Evolutionary conservation across 2,888 invertebrate species (phyloP).

Genomic region (Drosophila emarginata): DNA sequence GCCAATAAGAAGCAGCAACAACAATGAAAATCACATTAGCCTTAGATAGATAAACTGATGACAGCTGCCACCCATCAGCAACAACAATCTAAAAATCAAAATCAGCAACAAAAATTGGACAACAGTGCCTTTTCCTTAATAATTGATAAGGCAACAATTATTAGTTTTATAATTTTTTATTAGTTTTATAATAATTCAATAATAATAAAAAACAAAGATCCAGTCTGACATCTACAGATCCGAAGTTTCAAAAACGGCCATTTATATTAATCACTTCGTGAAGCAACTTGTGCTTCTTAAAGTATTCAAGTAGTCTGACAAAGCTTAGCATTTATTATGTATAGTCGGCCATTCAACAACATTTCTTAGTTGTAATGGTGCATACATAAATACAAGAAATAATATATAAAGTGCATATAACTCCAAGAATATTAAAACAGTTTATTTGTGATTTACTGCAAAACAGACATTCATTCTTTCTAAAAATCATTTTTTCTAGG

Average conservation of each 20-base stretch:
- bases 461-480: no score
- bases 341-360: no score
- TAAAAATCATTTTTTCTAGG: no score
- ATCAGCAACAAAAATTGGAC: slow-evolving; percentile 15
- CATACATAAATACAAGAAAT: no score
- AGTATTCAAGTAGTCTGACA: no score
- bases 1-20: slow-evolving; percentile 38
- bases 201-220: slow-evolving; percentile 8
- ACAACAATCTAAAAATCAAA: not conserved
- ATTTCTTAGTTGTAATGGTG: no score
- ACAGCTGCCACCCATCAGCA: slow-evolving; percentile 37
- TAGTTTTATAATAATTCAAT: slow-evolving; percentile 30
- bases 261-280: no score
- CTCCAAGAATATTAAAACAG: no score
- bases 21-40: slow-evolving; percentile 52
- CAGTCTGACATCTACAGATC: not conserved
- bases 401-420: no score
- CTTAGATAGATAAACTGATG: slow-evolving; percentile 34
- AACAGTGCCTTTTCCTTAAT: not conserved
- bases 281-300: no score
- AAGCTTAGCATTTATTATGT: no score
- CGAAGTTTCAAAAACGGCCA: not conserved
- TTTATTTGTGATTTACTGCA: no score
- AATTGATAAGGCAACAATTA: slow-evolving; percentile 40
- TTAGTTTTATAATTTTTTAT: slow-evolving; percentile 25